A percentile compares a stretch with the other conserved stretches of the same genome.
Evolutionary conservation across 2,888 invertebrate species (phyloP).

Genomic region (Psylliodes chrysocephalus): DNA sequence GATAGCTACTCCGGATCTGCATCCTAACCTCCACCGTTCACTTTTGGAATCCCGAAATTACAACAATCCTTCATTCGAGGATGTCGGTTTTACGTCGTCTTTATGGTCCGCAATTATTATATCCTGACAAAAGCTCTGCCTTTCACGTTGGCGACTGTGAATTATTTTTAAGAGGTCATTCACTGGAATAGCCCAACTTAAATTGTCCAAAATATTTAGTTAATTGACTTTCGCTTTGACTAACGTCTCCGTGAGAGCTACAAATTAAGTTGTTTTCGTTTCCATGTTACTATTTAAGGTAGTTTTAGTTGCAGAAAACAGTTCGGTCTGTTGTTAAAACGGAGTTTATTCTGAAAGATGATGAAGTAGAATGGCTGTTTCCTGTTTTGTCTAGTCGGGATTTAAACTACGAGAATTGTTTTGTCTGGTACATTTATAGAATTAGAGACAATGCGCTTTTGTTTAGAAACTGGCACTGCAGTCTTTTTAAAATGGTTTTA

Average conservation of each 20-base stretch:
- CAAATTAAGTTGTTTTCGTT: background rate
- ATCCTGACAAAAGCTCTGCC: conserved; percentile 38
- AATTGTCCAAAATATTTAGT: conserved; percentile 22
- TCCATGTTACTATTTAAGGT: background rate
- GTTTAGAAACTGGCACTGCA: no score
- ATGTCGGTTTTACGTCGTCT: conserved; percentile 48
- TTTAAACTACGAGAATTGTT: no score
- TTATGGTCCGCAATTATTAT: conserved; percentile 50
- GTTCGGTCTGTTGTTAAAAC: no score
- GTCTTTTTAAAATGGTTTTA: no score
- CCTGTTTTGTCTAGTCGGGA: no score
- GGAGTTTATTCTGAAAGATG: no score
- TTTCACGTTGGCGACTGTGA: conserved; percentile 23
- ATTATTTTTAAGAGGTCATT: conserved; percentile 29
- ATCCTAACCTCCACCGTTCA: conserved; percentile 13
- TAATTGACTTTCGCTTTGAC: conserved; percentile 16
- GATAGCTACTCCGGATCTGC: background rate
- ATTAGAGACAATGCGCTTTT: no score
- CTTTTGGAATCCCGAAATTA: conserved; percentile 50
- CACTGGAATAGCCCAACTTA: conserved; percentile 17
- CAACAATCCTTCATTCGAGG: conserved; percentile 50
- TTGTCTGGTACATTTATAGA: no score
- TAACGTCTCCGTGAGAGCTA: background rate
- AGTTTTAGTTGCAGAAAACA: no score
- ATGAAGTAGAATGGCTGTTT: no score